Conservation (phyloP, 2,113 vertebrate species). For the Coreoperca whiteheadi region DNA sequence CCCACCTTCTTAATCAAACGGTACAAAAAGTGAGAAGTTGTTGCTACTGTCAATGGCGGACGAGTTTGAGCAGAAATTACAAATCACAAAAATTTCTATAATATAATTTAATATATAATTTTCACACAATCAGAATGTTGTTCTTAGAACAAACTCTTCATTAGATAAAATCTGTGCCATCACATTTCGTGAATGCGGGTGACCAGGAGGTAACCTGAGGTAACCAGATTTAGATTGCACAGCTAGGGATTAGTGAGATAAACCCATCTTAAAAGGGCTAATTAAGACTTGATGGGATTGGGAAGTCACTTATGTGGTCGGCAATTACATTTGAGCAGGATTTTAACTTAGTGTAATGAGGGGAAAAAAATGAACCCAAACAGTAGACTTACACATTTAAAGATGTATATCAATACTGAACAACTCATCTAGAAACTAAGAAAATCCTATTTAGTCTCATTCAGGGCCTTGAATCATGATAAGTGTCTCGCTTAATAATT, state of each 20-base stretch:
- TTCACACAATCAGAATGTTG: background rate
- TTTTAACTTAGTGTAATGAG: constrained; percentile 64
- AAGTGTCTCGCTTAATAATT: background rate
- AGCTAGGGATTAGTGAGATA: constrained; percentile 74
- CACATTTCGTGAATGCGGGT: constrained; percentile 14
- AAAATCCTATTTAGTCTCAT: background rate
- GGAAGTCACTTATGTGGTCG: constrained; percentile 74
- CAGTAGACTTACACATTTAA: constrained; percentile 17
- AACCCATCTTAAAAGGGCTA: constrained; percentile 79
- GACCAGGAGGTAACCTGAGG: constrained; percentile 68
- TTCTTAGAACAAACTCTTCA: constrained; percentile 5
- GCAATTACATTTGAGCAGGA: constrained; percentile 80
- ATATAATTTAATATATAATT: background rate
- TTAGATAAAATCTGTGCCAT: constrained; percentile 19
- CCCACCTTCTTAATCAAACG: background rate
- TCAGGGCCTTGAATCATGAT: background rate
- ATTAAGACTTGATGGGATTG: constrained; percentile 84
- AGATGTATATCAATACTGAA: constrained; percentile 1
- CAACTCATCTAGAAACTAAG: background rate
- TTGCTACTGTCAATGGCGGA: background rate
- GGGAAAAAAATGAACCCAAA: constrained; percentile 5
- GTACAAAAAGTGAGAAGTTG: background rate
- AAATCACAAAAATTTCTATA: background rate
- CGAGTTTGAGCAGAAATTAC: background rate
- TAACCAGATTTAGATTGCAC: constrained; percentile 76